Evolutionary conservation across 2,113 vertebrate species (phyloP).

Genomic region (Ondatra zibethicus): DNA sequence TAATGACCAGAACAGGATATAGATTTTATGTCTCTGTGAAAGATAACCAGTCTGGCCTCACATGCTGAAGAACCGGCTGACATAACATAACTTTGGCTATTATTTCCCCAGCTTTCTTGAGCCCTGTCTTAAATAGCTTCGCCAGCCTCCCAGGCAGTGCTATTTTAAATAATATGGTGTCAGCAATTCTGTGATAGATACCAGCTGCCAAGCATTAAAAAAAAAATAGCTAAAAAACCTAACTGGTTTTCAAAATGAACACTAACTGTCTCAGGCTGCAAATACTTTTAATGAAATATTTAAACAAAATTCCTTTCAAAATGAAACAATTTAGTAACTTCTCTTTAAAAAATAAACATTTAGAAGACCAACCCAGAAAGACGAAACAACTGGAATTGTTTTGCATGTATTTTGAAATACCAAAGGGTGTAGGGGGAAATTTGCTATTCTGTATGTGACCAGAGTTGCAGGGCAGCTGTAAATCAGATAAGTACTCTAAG

Average conservation of each 20-base stretch:
- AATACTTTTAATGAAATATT: conserved; percentile 75
- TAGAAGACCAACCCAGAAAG: not conserved
- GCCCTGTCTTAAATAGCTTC: conserved; percentile 78
- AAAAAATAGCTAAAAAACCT: conserved; percentile 70
- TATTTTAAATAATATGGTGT: conserved; percentile 78
- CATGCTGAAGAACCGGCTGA: conserved; percentile 72
- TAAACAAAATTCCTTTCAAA: conserved; percentile 55
- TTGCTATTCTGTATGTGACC: conserved; percentile 8
- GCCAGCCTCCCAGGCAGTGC: conserved; percentile 70
- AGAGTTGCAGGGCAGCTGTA: conserved; percentile 51
- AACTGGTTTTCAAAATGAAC: conserved; percentile 71
- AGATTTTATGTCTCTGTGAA: conserved; percentile 78
- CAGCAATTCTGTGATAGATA: conserved; percentile 73
- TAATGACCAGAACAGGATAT: conserved; percentile 68
- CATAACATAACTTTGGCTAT: conserved; percentile 74
- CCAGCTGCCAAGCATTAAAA: conserved; percentile 75
- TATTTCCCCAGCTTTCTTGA: conserved; percentile 77
- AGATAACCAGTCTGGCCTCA: conserved; percentile 67
- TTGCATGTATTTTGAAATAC: conserved; percentile 29
- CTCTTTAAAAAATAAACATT: conserved; percentile 18
- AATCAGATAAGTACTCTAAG: conserved; percentile 50
- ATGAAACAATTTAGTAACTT: conserved; percentile 59
- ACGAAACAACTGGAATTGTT: conserved; percentile 38
- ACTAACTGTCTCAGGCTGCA: conserved; percentile 55
- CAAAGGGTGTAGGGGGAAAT: not conserved